Evolutionary conservation across 37 sponge, comb jelly and placozoan genomes (phyloP), one percentile per base, ranked within the genome.

Genomic region (Mnemiopsis leidyi): DNA sequence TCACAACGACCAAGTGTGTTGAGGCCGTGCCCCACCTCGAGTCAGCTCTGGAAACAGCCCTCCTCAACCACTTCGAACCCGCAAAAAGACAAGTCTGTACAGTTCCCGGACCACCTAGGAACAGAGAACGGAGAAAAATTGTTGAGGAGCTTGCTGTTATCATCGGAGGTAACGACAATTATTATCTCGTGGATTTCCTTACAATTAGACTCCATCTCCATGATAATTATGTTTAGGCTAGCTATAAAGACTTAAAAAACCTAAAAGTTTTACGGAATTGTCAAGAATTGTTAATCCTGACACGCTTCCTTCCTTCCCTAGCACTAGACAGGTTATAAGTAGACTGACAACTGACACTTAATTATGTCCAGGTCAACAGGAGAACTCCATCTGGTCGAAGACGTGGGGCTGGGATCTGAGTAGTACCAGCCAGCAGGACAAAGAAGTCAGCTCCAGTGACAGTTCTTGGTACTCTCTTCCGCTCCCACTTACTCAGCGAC

Each of bases 301-400:
- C n/a, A n/a, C n/a, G n/a, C n/a, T n/a, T n/a, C n/a, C n/a, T n/a
- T n/a, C n/a, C n/a, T n/a, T n/a, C n/a, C n/a, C n/a, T n/a, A n/a
- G n/a, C n/a, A n/a, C n/a, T n/a, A n/a, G n/a, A n/a, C n/a, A n/a
- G n/a, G n/a, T n/a, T n/a, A n/a, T n/a, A n/a, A n/a, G n/a, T n/a
- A n/a, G n/a, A n/a, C n/a, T n/a, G n/a, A n/a, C n/a, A n/a, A n/a
- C n/a, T n/a, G n/a, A n/a, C n/a, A n/a, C n/a, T n/a, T n/a, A n/a
- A n/a, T n/a, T n/a, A n/a, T n/a, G n/a, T n/a, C 21, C 90, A 85
- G 90, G 90, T 9, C 90, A 85, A 35, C 61, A 85, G 48, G 90
- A 85, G 26, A 85, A 33, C 90, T 85, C 90, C 23, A 85, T 40
- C 29, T 85, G 90, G 90, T 85, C 90, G 26, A 85, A 85, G 36